phyloP scores from a whole-genome alignment of 2,888 invertebrate species.

The Pristionchus maxplancki region DNA sequence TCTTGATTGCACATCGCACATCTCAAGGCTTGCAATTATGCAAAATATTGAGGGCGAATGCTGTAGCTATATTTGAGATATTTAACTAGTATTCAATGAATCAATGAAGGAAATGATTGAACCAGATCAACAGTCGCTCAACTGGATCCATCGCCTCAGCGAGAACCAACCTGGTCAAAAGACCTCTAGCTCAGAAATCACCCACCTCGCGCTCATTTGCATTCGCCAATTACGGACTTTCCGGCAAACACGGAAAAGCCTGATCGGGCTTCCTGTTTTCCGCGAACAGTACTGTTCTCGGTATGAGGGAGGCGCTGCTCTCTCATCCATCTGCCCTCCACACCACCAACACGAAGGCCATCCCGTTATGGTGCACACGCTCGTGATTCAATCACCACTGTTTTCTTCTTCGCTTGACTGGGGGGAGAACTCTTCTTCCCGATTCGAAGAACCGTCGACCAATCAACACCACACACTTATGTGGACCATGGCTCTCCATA shows the following conservation, averaged over 20 bases:
- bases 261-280: neutral
- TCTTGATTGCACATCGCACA: neutral
- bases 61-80: neutral
- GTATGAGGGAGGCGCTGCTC: neutral
- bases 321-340: neutral
- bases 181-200: neutral
- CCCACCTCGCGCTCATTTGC: neutral
- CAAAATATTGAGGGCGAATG: neutral
- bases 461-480: constrained; percentile 5
- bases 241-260: neutral
- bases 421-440: neutral
- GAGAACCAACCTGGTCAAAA: neutral
- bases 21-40: constrained; percentile 16
- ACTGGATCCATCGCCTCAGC: neutral
- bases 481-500: neutral
- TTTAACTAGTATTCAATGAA: too few relatives aligned
- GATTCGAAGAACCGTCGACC: neutral
- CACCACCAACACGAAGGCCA: neutral
- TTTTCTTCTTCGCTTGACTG: too few relatives aligned
- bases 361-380: neutral
- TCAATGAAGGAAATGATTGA: too few relatives aligned
- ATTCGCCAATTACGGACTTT: neutral
- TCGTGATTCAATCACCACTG: neutral
- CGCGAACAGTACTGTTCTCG: neutral
- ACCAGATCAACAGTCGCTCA: too few relatives aligned